Percentiles rank a stretch among this genome's conserved stretches.
Conservation (phyloP, 2,888 invertebrate species). For the Dolichopus griseipennis region DNA sequence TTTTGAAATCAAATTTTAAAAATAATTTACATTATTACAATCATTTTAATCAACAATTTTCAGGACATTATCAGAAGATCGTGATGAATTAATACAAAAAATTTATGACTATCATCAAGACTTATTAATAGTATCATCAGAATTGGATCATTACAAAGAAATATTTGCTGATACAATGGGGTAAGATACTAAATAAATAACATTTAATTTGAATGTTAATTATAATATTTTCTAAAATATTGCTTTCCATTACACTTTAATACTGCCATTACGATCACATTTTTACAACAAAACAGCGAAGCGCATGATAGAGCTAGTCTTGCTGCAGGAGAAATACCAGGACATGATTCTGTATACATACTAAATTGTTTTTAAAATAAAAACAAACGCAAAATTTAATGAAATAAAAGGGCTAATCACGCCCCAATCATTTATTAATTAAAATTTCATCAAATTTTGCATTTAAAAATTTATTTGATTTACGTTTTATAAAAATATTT, state of each 20-base stretch:
- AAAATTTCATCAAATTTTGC: too few relatives aligned
- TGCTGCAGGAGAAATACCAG: constrained; percentile 13
- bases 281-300: constrained; percentile 13
- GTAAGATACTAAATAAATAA: not conserved
- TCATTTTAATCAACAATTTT: not conserved
- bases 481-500: too few relatives aligned
- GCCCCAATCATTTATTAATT: too few relatives aligned
- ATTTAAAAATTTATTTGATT: too few relatives aligned
- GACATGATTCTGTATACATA: constrained; percentile 14
- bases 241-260: too few relatives aligned
- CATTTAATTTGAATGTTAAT: too few relatives aligned
- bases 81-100: constrained; percentile 19
- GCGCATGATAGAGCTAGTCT: constrained; percentile 15
- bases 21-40: too few relatives aligned
- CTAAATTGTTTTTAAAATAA: not conserved
- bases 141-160: constrained; percentile 23
- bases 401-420: too few relatives aligned
- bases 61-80: constrained; percentile 21
- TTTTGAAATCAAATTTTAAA: too few relatives aligned
- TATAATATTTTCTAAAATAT: too few relatives aligned
- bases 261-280: not conserved
- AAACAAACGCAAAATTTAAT: too few relatives aligned
- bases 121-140: constrained; percentile 21
- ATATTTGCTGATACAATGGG: constrained; percentile 16
- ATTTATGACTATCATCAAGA: constrained; percentile 23